phyloP scores from a whole-genome alignment of 2,888 invertebrate genomes.

The Diadegma fenestrale region DNA sequence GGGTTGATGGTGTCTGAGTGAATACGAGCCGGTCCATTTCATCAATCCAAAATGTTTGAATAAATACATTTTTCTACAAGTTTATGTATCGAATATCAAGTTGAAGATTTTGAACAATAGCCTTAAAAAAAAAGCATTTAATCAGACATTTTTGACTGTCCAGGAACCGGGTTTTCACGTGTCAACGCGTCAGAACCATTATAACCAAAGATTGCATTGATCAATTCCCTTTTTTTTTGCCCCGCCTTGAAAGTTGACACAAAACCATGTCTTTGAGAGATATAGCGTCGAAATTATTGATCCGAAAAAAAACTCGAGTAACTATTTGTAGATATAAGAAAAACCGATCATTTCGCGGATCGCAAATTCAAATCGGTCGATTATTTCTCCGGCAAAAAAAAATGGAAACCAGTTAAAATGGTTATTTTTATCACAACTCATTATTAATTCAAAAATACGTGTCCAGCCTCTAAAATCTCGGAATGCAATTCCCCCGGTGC shows the following conservation, averaged over 20 bases:
- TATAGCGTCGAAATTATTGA: conserved; percentile 13
- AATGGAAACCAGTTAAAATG: conserved; percentile 6
- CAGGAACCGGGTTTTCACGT: too few species aligned
- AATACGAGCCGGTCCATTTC: too few species aligned
- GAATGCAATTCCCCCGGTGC: not conserved
- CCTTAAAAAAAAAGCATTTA: too few species aligned
- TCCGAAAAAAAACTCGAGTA: not conserved
- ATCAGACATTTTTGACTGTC: too few species aligned
- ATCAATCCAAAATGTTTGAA: too few species aligned
- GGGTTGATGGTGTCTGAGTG: too few species aligned
- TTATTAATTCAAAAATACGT: not conserved
- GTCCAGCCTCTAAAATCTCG: conserved; percentile 3
- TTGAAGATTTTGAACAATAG: too few species aligned
- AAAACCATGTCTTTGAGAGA: conserved; percentile 6
- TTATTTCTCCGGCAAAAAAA: not conserved
- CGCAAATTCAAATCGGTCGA: not conserved
- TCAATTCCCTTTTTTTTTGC: not conserved
- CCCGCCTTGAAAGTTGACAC: not conserved
- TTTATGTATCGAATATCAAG: too few species aligned
- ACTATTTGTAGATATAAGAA: conserved; percentile 11
- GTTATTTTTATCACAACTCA: not conserved
- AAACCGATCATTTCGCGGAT: not conserved
- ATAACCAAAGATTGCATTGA: too few species aligned
- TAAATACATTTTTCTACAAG: too few species aligned
- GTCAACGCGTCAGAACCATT: too few species aligned